These are phyloP conservation scores for Corydoras maculifer DNA, from an alignment of 2,113 vertebrate species.

Conservation along the genomic window DNA sequence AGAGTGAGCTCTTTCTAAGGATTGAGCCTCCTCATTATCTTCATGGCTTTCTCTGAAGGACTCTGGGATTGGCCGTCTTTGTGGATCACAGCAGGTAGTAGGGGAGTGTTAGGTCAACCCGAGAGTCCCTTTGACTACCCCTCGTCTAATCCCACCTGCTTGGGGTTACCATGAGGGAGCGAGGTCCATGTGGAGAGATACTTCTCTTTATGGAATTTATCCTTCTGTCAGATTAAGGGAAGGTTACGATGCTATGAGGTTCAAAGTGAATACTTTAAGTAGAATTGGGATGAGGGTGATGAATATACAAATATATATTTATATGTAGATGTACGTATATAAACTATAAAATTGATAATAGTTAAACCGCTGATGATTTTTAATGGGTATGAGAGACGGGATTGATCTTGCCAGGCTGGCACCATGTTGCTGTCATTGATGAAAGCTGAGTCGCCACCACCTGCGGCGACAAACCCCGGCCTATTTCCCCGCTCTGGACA, in stretches of 20 bases:
- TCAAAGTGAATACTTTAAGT: too few relatives aligned
- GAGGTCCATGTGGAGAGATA: constrained; percentile 38
- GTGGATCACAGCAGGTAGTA: constrained; percentile 68
- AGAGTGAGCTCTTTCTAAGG: constrained; percentile 52
- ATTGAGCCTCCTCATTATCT: constrained; percentile 64
- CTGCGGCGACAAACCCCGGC: background rate
- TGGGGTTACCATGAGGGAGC: constrained; percentile 45
- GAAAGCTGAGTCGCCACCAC: constrained; percentile 22
- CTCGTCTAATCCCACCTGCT: constrained; percentile 30
- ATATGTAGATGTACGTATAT: too few relatives aligned
- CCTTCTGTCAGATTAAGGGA: constrained; percentile 4
- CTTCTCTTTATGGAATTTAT: constrained; percentile 60
- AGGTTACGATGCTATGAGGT: background rate
- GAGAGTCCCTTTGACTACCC: constrained; percentile 26
- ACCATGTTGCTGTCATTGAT: constrained; percentile 37
- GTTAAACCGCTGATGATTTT: too few relatives aligned
- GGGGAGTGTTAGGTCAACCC: constrained; percentile 69
- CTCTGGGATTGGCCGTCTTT: constrained; percentile 55
- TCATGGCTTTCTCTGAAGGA: constrained; percentile 58
- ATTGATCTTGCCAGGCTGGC: constrained; percentile 38
- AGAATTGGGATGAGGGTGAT: too few relatives aligned
- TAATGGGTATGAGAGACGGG: background rate
- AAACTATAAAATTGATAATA: too few relatives aligned
- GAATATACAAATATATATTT: too few relatives aligned
- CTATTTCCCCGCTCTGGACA: constrained; percentile 23